Conservation (phyloP, 2,113 vertebrate species). For the Bambusicola thoracicus region DNA sequence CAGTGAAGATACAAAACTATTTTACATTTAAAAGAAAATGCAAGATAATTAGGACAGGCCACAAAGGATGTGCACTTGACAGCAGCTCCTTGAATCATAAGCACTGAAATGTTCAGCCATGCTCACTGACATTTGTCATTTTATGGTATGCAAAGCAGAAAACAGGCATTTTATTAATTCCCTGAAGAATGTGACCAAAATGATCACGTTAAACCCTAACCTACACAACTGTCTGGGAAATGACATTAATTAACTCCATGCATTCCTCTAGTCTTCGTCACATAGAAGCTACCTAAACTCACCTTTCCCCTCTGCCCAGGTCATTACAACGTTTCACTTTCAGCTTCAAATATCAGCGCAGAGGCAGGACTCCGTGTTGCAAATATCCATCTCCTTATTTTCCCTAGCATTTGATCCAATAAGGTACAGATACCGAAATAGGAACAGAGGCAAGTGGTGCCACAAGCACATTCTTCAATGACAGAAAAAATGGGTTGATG, state of each 20-base stretch:
- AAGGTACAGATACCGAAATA: neutral
- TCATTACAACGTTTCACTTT: neutral
- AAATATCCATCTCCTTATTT: neutral
- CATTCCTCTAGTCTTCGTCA: neutral
- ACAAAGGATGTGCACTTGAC: neutral
- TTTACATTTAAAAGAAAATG: neutral
- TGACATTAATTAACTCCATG: neutral
- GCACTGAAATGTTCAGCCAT: neutral
- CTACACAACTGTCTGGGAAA: neutral
- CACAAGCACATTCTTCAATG: neutral
- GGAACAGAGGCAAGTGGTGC: neutral
- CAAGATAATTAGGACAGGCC: constrained; percentile 25
- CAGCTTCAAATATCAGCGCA: neutral
- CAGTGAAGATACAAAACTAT: neutral
- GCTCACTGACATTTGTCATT: neutral
- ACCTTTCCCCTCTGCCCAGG: neutral
- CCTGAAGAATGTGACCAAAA: neutral
- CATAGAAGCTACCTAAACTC: neutral
- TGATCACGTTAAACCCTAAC: neutral
- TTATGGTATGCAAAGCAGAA: neutral
- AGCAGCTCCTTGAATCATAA: neutral
- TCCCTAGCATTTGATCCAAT: neutral
- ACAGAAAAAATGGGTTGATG: neutral
- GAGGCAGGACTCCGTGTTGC: neutral
- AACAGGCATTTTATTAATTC: neutral